Base-by-base conservation (phyloP, 2,888 invertebrate genomes). In the Rotaria sp. region DNA sequence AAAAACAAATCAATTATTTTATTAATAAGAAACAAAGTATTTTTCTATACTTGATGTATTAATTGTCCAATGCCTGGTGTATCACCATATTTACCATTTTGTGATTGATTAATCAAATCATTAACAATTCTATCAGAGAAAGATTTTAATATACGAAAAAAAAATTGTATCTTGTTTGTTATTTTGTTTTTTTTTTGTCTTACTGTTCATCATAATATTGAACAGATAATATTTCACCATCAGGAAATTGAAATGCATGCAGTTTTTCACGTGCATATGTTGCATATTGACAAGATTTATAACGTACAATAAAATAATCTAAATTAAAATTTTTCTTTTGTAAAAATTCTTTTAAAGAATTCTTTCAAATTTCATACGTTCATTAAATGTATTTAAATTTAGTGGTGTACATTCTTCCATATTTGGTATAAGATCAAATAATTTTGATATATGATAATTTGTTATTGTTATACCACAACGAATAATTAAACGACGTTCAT, bases 171-270 rank as follows among this genome's bases (percentile, higher is more conserved):
- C 5, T 45, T 11, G 11, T 8, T 8, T 45, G 11, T 8, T 10
- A 50, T 50, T 50, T 50, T 50, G 50, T 50, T 24, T 45, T 75
- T 80, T 11, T 30, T 15, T 8, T 67, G 2, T 21, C 0, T 50
- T 80, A 80, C 80, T 21, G 45, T 26, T 41, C 80, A 52, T 89
- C 89, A 84, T 94, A 94, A 24, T 94, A 94, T 89, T 94, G 94
- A 1, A 95, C 94, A 89, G 94, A 94, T 88, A 96, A 92, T 87
- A 94, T 93, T 89, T 94, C 94, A 35, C 96, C 96, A 41, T 95
- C 94, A 0, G 96, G 96, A 92, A 96, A 96, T 91, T 96, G 96
- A 91, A 96, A 94, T 10, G 95, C 94, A 90, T 96, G 94, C 80
- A 96, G 92, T 91, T 96, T 96, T 88, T 95, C 94, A 88, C 94